phyloP scores from a whole-genome alignment of 2,888 invertebrate genomes.

The Hirtodrosophila duncani region DNA sequence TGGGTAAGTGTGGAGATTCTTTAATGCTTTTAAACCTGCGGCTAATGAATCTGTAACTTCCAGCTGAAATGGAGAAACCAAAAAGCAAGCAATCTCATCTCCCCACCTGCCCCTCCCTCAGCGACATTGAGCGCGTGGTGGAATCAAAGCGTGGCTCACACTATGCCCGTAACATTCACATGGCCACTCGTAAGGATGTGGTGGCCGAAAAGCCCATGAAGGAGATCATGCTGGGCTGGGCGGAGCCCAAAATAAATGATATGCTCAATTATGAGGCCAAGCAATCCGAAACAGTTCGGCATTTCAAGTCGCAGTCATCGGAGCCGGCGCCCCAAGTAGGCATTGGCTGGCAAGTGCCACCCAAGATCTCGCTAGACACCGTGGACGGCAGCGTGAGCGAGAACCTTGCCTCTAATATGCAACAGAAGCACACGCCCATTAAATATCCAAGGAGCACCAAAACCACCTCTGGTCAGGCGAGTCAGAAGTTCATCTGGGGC shows the following conservation, averaged over 20 bases:
- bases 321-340: conserved; percentile 65
- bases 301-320: conserved; percentile 51
- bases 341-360: conserved; percentile 70
- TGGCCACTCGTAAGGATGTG: conserved; percentile 18
- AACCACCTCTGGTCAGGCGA: conserved; percentile 17
- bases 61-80: conserved; percentile 51
- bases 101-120: conserved; percentile 69
- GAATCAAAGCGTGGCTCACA: conserved; percentile 50
- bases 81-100: too few species aligned
- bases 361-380: conserved; percentile 73
- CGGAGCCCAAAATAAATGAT: conserved; percentile 67
- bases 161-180: conserved; percentile 56
- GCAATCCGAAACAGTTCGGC: conserved; percentile 15
- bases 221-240: conserved; percentile 58
- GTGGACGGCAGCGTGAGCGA: conserved; percentile 72
- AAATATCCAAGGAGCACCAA: conserved; percentile 54
- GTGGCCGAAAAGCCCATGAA: conserved; percentile 45
- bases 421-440: conserved; percentile 74
- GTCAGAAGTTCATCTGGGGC: conserved; percentile 66
- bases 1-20: conserved; percentile 52
- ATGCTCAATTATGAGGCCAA: conserved; percentile 70
- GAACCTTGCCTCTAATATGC: conserved; percentile 74
- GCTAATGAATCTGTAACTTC: conserved; percentile 13
- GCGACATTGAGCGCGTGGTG: conserved; percentile 65
- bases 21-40: neutral